Percentiles rank a stretch among this genome's conserved stretches.
phyloP scores from a whole-genome alignment of 2,113 vertebrate species.

The Corythoichthys haematopterus region DNA sequence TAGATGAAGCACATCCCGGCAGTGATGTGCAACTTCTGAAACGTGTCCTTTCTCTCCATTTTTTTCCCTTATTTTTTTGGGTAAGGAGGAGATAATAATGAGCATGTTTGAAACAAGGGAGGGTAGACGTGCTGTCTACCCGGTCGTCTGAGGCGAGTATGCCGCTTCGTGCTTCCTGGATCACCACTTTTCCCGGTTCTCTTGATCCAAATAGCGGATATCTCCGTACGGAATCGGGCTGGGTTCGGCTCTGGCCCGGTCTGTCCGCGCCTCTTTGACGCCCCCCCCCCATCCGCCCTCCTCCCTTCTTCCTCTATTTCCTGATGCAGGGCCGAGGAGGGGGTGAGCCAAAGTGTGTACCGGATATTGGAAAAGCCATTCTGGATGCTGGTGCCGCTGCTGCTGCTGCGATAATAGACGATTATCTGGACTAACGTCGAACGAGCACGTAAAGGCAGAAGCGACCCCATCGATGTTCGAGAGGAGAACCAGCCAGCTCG shows the following conservation, averaged over 20 bases:
- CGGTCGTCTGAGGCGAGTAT: conserved; percentile 43
- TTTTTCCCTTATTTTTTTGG: not conserved
- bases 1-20: conserved; percentile 15
- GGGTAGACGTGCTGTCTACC: conserved; percentile 8
- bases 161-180: conserved; percentile 63
- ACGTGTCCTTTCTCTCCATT: not conserved
- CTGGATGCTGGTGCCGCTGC: conserved; percentile 57
- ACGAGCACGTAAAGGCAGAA: conserved; percentile 19
- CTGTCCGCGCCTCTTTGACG: conserved; percentile 17
- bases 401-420: conserved; percentile 55
- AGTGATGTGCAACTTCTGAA: conserved; percentile 21
- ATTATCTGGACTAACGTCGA: conserved; percentile 39
- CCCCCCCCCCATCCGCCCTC: not conserved
- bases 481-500: not conserved
- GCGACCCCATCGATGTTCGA: conserved; percentile 15
- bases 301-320: conserved; percentile 48
- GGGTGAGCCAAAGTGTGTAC: conserved; percentile 64
- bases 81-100: conserved; percentile 53
- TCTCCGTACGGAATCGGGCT: conserved; percentile 15
- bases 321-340: conserved; percentile 59
- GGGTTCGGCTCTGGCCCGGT: conserved; percentile 15
- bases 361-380: conserved; percentile 73
- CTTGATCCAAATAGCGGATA: conserved; percentile 11
- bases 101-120: conserved; percentile 39
- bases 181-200: conserved; percentile 17